Percentiles rank a stretch among this genome's conserved stretches.
Conservation (phyloP, 2,113 vertebrate species). For the Plotosus lineatus region DNA sequence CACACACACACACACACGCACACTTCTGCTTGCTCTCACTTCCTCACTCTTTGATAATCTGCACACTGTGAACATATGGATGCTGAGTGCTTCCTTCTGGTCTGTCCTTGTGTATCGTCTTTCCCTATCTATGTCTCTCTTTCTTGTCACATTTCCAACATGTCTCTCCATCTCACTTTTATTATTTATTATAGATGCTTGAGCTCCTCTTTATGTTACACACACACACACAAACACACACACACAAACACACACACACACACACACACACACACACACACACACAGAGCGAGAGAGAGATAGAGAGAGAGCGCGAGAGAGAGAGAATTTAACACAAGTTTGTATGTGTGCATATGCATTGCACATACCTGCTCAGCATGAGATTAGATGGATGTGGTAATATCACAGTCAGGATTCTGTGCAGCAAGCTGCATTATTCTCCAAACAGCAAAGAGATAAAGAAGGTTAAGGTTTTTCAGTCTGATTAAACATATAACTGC, state of each 20-base stretch:
- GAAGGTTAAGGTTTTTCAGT: neutral
- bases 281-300: too few relatives aligned
- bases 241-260: slow-evolving; percentile 38
- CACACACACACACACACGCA: slow-evolving; percentile 9
- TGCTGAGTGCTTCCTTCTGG: slow-evolving; percentile 17
- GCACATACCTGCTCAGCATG: neutral
- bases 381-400: neutral
- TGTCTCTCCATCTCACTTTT: slow-evolving; percentile 1
- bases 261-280: too few relatives aligned
- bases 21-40: neutral
- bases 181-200: neutral
- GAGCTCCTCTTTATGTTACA: slow-evolving; percentile 9
- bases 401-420: slow-evolving; percentile 5
- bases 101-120: slow-evolving; percentile 15
- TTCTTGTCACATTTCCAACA: slow-evolving; percentile 1
- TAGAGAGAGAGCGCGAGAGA: too few relatives aligned
- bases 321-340: slow-evolving; percentile 58
- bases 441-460: neutral
- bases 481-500: neutral
- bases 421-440: neutral
- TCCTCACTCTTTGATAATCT: slow-evolving; percentile 4
- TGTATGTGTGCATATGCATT: neutral
- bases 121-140: slow-evolving; percentile 29
- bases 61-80: slow-evolving; percentile 28
- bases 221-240: slow-evolving; percentile 33